phyloP scores from a whole-genome alignment of 2,888 invertebrate genomes.

The Panopea generosa region DNA sequence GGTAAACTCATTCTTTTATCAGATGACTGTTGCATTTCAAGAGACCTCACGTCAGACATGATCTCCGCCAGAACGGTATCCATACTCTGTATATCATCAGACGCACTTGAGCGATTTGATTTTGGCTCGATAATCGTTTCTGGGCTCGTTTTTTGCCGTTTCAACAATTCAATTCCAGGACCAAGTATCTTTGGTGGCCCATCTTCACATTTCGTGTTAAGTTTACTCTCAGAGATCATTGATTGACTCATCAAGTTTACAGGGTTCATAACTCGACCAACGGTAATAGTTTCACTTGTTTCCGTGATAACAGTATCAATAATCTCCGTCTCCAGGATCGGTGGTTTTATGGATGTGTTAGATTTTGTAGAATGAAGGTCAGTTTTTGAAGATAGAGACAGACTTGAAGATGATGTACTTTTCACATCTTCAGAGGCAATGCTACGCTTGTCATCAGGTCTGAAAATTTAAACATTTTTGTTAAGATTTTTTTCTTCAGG shows the following conservation, averaged over 20 bases:
- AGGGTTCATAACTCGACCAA: constrained; percentile 35
- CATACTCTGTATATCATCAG: constrained; percentile 71
- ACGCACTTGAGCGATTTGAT: constrained; percentile 54
- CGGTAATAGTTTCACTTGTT: constrained; percentile 27
- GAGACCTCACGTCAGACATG: constrained; percentile 83
- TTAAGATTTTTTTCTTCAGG: no score
- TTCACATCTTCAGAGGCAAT: constrained; percentile 72
- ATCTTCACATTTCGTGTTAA: constrained; percentile 26
- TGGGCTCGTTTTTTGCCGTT: constrained; percentile 53
- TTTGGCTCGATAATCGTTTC: constrained; percentile 22
- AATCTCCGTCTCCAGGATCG: constrained; percentile 72
- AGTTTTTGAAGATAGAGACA: constrained; percentile 63
- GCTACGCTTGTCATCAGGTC: constrained; percentile 74
- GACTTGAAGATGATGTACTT: constrained; percentile 78
- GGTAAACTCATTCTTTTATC: constrained; percentile 81
- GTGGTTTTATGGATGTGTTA: constrained; percentile 39
- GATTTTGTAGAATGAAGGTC: constrained; percentile 67
- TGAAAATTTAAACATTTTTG: no score
- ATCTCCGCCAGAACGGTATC: constrained; percentile 85
- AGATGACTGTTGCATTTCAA: constrained; percentile 82
- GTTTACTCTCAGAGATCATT: no score
- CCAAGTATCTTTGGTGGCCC: constrained; percentile 28
- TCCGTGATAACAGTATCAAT: constrained; percentile 38
- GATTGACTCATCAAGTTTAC: constrained; percentile 45
- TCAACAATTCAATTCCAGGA: constrained; percentile 45